phyloP scores from a whole-genome alignment of 1,140 invertebrate species.

The Bombus vancouverensis region DNA sequence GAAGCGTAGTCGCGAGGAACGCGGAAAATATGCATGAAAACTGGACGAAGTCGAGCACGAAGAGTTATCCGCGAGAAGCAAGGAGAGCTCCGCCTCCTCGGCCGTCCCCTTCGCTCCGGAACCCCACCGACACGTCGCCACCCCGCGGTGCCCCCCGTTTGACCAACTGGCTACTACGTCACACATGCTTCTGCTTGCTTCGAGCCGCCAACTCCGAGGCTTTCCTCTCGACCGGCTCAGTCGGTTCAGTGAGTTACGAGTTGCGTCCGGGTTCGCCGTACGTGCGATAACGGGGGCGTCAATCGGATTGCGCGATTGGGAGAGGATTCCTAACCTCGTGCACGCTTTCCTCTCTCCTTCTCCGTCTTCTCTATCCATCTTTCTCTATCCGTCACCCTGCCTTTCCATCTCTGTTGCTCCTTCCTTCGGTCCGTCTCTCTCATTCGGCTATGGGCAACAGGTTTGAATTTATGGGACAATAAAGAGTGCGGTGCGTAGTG shows the following conservation, averaged over 20 bases:
- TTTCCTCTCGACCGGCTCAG: constrained; percentile 65
- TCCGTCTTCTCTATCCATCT: constrained; percentile 56
- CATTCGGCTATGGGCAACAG: constrained; percentile 78
- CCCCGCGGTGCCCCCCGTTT: constrained; percentile 71
- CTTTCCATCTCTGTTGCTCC: constrained; percentile 50
- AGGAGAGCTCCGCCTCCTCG: constrained; percentile 78
- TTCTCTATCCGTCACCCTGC: constrained; percentile 48
- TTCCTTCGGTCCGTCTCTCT: constrained; percentile 63
- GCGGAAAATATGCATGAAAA: constrained; percentile 26
- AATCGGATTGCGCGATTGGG: constrained; percentile 70
- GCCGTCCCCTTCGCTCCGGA: constrained; percentile 64
- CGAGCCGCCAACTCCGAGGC: constrained; percentile 70
- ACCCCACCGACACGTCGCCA: constrained; percentile 53
- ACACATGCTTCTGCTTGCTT: constrained; percentile 74
- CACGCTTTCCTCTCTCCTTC: constrained; percentile 63
- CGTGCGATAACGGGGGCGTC: constrained; percentile 72
- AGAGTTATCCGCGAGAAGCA: constrained; percentile 60
- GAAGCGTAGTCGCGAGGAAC: not conserved
- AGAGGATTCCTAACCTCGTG: constrained; percentile 64
- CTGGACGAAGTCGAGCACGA: constrained; percentile 17
- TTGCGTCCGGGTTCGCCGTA: constrained; percentile 74
- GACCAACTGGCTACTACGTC: constrained; percentile 73
- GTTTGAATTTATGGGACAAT: constrained; percentile 83
- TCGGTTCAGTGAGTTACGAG: constrained; percentile 76
- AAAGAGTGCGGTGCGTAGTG: constrained; percentile 80